These are phyloP conservation scores for Trachelus tabidus DNA, from an alignment of 2,888 invertebrate genomes.

Conservation along the genomic window DNA sequence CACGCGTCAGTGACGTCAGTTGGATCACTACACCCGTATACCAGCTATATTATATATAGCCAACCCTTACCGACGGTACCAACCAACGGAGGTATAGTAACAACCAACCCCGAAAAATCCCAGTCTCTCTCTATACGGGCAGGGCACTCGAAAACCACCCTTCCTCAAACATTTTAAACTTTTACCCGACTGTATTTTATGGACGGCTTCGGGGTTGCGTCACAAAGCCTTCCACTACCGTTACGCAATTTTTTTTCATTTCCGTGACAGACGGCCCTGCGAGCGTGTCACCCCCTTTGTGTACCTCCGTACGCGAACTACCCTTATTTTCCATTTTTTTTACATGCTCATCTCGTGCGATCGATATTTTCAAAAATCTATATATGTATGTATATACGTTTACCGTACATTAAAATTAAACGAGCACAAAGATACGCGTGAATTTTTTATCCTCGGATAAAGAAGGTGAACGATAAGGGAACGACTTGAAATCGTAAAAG, in stretches of 20 bases:
- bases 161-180: slow-evolving; percentile 63
- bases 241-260: slow-evolving; percentile 46
- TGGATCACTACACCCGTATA: slow-evolving; percentile 13
- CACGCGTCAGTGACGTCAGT: slow-evolving; percentile 34
- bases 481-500: no score
- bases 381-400: no score
- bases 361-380: no score
- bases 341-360: neutral
- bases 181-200: slow-evolving; percentile 31
- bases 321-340: no score
- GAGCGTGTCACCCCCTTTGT: slow-evolving; percentile 14
- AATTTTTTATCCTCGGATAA: no score
- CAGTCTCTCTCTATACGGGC: slow-evolving; percentile 12
- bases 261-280: slow-evolving; percentile 36
- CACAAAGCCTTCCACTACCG: slow-evolving; percentile 36
- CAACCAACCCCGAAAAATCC: no score
- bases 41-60: slow-evolving; percentile 4
- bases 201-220: slow-evolving; percentile 15
- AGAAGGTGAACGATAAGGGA: no score
- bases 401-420: no score
- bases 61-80: slow-evolving; percentile 36
- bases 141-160: slow-evolving; percentile 42
- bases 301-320: no score
- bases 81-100: slow-evolving; percentile 20
- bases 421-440: no score